These are phyloP conservation scores for Drosophila pseudoobscura DNA, from an alignment of 1,140 invertebrate genomes.

Conservation along the genomic window DNA sequence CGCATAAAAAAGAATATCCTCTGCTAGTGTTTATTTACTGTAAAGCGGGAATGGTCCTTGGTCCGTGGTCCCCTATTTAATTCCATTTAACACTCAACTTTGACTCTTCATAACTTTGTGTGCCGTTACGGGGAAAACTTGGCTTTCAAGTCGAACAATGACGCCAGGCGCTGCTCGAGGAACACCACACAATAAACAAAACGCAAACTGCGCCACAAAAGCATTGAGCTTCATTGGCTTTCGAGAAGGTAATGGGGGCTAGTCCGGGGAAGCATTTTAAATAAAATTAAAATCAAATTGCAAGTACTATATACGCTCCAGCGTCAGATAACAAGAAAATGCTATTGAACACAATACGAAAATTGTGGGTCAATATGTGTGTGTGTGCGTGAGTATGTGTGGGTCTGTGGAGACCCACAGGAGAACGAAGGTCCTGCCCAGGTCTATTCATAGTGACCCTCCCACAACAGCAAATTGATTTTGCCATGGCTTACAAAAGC, in stretches of 20 bases:
- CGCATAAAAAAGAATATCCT: too few relatives aligned
- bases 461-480: conserved; percentile 66
- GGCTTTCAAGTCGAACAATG: conserved; percentile 16
- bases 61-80: conserved; percentile 25
- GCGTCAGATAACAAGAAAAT: conserved; percentile 68
- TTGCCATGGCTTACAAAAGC: conserved; percentile 57
- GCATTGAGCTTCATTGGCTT: conserved; percentile 71
- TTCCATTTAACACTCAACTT: conserved; percentile 45
- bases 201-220: conserved; percentile 45
- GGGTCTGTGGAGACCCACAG: neutral
- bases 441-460: conserved; percentile 40
- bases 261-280: conserved; percentile 61
- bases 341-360: conserved; percentile 58
- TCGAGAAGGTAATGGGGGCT: conserved; percentile 24
- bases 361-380: conserved; percentile 25
- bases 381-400: conserved; percentile 17
- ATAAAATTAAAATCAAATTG: conserved; percentile 80
- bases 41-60: conserved; percentile 1
- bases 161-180: neutral
- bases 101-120: conserved; percentile 49
- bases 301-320: conserved; percentile 36
- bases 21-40: neutral
- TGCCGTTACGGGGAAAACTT: conserved; percentile 25
- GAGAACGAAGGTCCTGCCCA: conserved; percentile 5
- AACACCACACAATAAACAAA: conserved; percentile 37